Conservation (phyloP, 2,113 vertebrate species). For the Heterotilapia buettikoferi region DNA sequence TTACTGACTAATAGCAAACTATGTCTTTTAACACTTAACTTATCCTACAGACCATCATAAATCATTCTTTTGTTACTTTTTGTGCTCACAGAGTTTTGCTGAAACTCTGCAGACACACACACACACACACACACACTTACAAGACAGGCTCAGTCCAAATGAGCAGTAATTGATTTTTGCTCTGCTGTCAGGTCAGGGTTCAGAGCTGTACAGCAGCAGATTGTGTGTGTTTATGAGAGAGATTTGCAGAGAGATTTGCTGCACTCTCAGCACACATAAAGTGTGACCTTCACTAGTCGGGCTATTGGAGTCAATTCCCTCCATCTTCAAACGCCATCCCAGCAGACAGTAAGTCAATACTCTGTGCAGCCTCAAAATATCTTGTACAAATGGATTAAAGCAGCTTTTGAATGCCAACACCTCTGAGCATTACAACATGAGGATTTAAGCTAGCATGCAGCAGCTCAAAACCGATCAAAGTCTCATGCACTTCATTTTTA, state of each 20-base stretch:
- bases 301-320: background rate
- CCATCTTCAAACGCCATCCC: background rate
- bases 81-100: background rate
- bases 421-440: background rate
- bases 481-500: background rate
- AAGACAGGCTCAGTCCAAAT: slow-evolving; percentile 35
- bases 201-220: background rate
- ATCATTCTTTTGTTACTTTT: slow-evolving; percentile 46
- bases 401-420: background rate
- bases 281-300: background rate
- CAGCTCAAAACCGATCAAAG: background rate
- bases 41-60: slow-evolving; percentile 43
- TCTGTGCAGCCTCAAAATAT: background rate
- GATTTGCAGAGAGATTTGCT: background rate
- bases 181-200: slow-evolving; percentile 46
- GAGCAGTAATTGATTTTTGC: slow-evolving; percentile 56
- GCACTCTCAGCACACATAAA: background rate
- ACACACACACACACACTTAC: background rate
- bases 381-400: background rate
- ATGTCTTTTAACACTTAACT: background rate
- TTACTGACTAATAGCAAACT: background rate
- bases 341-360: slow-evolving; percentile 14
- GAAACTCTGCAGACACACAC: background rate
- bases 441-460: background rate
- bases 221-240: background rate